These are phyloP conservation scores for Leptopilina boulardi DNA, from an alignment of 1,140 invertebrate genomes.

Conservation along the genomic window DNA sequence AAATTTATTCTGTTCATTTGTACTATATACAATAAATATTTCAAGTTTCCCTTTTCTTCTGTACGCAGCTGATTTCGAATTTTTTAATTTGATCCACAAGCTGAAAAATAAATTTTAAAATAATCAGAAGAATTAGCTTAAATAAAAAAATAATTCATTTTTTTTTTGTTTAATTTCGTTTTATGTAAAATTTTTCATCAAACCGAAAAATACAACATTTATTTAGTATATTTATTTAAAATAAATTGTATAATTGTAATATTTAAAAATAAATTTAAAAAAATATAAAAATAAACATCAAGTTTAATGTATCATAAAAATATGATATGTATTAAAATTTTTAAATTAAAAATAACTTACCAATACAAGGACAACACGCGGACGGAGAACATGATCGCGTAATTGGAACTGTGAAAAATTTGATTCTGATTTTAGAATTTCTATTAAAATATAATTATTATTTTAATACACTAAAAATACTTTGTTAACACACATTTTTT, in stretches of 20 bases:
- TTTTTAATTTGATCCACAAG: conserved; percentile 47
- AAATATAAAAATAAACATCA: too few relatives aligned
- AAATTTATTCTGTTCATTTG: neutral
- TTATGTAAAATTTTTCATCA: too few relatives aligned
- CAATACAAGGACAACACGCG: conserved; percentile 53
- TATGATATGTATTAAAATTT: conserved; percentile 12
- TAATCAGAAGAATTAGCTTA: neutral
- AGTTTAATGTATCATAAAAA: neutral
- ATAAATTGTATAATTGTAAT: too few relatives aligned
- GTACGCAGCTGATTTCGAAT: neutral
- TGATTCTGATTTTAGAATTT: neutral
- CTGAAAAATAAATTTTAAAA: conserved; percentile 45
- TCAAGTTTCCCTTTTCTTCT: neutral
- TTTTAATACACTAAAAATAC: too few relatives aligned
- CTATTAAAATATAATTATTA: too few relatives aligned
- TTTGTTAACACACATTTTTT: too few relatives aligned
- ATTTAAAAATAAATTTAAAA: neutral
- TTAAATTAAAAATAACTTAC: conserved; percentile 47
- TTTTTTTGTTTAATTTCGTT: neutral
- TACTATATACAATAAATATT: neutral
- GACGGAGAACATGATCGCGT: conserved; percentile 43
- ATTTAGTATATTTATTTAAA: too few relatives aligned
- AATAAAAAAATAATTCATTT: neutral
- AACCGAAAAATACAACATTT: too few relatives aligned
- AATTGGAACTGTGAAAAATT: conserved; percentile 40